A percentile compares a stretch with the other conserved stretches of the same genome.
Evolutionary conservation across 2,888 invertebrate species (phyloP).

Genomic region (Nomada ferruginata): DNA sequence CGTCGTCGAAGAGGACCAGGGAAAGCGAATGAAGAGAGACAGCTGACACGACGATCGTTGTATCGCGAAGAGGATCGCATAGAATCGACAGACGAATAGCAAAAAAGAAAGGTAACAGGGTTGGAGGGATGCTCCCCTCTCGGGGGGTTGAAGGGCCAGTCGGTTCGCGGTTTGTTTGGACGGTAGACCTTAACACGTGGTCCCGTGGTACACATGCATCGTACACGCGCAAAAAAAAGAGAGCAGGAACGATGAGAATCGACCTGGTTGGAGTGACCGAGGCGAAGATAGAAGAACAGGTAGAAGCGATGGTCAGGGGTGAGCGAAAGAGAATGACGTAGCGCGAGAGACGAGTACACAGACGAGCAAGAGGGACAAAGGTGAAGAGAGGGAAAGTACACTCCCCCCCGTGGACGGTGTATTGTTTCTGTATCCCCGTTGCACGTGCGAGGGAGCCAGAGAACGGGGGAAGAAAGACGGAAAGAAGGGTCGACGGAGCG

Average conservation of each 20-base stretch:
- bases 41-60: slow-evolving; percentile 40
- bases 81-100: slow-evolving; percentile 65
- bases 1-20: slow-evolving; percentile 50
- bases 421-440: slow-evolving; percentile 63
- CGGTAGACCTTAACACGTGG: slow-evolving; percentile 76
- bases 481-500: slow-evolving; percentile 20
- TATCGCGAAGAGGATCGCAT: slow-evolving; percentile 60
- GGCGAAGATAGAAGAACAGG: slow-evolving; percentile 33
- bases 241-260: not conserved
- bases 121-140: slow-evolving; percentile 8
- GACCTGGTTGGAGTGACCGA: slow-evolving; percentile 32
- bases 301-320: slow-evolving; percentile 36
- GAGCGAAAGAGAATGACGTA: slow-evolving; percentile 67
- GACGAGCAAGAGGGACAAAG: slow-evolving; percentile 45
- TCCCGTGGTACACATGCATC: slow-evolving; percentile 73
- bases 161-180: slow-evolving; percentile 72
- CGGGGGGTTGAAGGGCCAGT: slow-evolving; percentile 44
- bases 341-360: slow-evolving; percentile 41
- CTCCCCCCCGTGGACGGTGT: slow-evolving; percentile 40
- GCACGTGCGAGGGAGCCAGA: slow-evolving; percentile 27
- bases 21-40: slow-evolving; percentile 17
- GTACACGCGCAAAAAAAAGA: slow-evolving; percentile 42
- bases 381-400: slow-evolving; percentile 20
- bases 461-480: slow-evolving; percentile 16
- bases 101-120: slow-evolving; percentile 4